phyloP scores from a whole-genome alignment of 2,888 invertebrate species.

The Eulithis testata region DNA sequence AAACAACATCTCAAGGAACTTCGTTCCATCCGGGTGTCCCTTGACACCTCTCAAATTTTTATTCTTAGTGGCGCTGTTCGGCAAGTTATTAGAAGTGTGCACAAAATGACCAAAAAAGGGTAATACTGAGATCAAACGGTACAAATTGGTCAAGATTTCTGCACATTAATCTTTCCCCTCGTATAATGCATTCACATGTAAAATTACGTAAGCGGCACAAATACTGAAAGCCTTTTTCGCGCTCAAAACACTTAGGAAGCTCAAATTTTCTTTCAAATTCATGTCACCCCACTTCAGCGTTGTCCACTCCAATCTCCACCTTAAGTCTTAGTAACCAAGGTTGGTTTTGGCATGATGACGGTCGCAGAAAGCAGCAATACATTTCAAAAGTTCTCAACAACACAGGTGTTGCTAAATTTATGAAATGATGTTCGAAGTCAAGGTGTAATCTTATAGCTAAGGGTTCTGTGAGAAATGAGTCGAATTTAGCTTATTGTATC shows the following conservation, averaged over 20 bases:
- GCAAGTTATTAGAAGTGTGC: too few relatives aligned
- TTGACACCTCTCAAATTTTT: too few relatives aligned
- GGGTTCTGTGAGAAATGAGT: constrained; percentile 30
- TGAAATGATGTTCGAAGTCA: constrained; percentile 39
- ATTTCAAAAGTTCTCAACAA: constrained; percentile 25
- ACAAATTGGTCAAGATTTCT: too few relatives aligned
- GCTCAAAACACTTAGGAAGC: constrained; percentile 24
- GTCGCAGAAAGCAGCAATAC: constrained; percentile 10
- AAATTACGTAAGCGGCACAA: constrained; percentile 11
- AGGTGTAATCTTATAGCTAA: constrained; percentile 18
- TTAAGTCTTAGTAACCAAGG: background rate
- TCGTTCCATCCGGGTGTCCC: too few relatives aligned
- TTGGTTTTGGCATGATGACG: constrained; percentile 1
- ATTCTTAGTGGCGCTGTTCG: too few relatives aligned
- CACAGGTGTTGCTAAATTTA: constrained; percentile 40
- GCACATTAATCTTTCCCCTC: too few relatives aligned
- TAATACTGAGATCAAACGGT: too few relatives aligned
- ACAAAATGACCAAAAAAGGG: too few relatives aligned
- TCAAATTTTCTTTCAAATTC: constrained; percentile 38
- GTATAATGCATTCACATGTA: constrained; percentile 3
- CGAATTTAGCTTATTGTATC: constrained; percentile 4
- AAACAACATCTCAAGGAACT: too few relatives aligned
- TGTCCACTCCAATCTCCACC: constrained; percentile 1
- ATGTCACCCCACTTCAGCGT: constrained; percentile 33
- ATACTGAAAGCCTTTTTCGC: constrained; percentile 20